Percentiles rank a stretch among this genome's conserved stretches.
These are phyloP conservation scores for Proisotoma minuta DNA, from an alignment of 2,888 invertebrate species.

Conservation along the genomic window DNA sequence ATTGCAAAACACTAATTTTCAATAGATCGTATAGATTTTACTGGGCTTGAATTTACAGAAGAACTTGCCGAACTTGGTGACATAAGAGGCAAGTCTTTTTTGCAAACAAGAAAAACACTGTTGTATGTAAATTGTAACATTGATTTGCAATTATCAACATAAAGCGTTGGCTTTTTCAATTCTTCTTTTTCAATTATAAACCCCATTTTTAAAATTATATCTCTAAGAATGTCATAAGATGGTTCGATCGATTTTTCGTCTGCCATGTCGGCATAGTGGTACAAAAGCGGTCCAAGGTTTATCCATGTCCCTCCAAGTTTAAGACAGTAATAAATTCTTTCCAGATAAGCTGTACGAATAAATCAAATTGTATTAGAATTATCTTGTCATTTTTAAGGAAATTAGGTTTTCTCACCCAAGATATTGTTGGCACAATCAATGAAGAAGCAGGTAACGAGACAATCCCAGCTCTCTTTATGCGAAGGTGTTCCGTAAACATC, in stretches of 20 bases:
- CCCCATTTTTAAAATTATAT: conserved; percentile 74
- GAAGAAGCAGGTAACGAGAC: conserved; percentile 94
- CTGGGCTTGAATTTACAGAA: background rate
- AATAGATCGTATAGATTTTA: background rate
- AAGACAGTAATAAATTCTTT: conserved; percentile 82
- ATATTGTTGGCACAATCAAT: conserved; percentile 97
- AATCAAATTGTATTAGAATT: no score
- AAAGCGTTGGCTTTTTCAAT: conserved; percentile 74
- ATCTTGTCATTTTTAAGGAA: no score
- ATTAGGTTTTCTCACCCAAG: no score
- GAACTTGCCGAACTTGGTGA: background rate
- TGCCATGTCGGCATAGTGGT: conserved; percentile 76
- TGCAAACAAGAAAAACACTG: conserved; percentile 86
- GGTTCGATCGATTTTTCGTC: conserved; percentile 89
- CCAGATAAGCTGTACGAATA: conserved; percentile 92
- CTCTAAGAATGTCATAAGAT: conserved; percentile 74
- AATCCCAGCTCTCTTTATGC: conserved; percentile 69
- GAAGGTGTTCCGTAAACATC: conserved; percentile 61
- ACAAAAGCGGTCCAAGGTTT: conserved; percentile 85
- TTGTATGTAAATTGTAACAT: conserved; percentile 91
- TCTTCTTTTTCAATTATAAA: conserved; percentile 77
- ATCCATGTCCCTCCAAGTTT: conserved; percentile 87
- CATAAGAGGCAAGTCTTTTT: background rate
- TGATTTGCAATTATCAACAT: conserved; percentile 85
- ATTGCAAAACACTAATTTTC: background rate